Conservation (phyloP, 2,888 invertebrate genomes). For the Lymantria dispar region DNA sequence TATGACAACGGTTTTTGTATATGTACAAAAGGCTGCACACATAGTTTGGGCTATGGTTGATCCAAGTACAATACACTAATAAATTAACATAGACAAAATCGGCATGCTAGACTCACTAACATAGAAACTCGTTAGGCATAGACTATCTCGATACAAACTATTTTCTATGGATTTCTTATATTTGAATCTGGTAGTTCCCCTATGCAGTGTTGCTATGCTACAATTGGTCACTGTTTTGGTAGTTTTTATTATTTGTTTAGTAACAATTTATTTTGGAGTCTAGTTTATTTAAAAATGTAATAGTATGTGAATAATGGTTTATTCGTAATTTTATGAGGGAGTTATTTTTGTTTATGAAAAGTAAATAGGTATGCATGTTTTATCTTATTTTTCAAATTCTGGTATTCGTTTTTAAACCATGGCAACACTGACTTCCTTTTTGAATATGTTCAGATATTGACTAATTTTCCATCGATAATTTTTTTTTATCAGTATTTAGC, state of each 20-base stretch:
- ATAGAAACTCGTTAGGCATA: slow-evolving; percentile 54
- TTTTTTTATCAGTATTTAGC: slow-evolving; percentile 29
- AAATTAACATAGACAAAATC: slow-evolving; percentile 50
- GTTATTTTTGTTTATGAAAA: neutral
- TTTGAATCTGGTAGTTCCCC: slow-evolving; percentile 53
- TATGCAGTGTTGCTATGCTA: slow-evolving; percentile 61
- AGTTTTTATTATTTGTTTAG: slow-evolving; percentile 18
- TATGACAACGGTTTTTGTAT: slow-evolving; percentile 33
- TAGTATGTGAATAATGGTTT: slow-evolving; percentile 1
- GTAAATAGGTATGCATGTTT: slow-evolving; percentile 6
- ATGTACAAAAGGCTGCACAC: slow-evolving; percentile 40
- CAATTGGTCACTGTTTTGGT: slow-evolving; percentile 30
- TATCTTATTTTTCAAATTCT: slow-evolving; percentile 18
- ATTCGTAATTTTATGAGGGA: neutral
- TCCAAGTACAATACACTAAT: slow-evolving; percentile 42
- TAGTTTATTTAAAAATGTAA: neutral
- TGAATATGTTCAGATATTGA: slow-evolving; percentile 11
- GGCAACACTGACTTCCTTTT: slow-evolving; percentile 37
- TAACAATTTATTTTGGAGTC: slow-evolving; percentile 9
- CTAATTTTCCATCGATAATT: slow-evolving; percentile 23
- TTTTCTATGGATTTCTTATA: slow-evolving; percentile 35
- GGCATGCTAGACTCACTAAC: slow-evolving; percentile 78
- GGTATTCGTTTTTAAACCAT: slow-evolving; percentile 22
- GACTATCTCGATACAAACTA: slow-evolving; percentile 36
- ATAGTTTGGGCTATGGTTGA: slow-evolving; percentile 72